A percentile compares a stretch with the other conserved stretches of the same genome.
phyloP scores from a whole-genome alignment of 2,797 vertebrate genomes.

The Scarus forsteni region DNA sequence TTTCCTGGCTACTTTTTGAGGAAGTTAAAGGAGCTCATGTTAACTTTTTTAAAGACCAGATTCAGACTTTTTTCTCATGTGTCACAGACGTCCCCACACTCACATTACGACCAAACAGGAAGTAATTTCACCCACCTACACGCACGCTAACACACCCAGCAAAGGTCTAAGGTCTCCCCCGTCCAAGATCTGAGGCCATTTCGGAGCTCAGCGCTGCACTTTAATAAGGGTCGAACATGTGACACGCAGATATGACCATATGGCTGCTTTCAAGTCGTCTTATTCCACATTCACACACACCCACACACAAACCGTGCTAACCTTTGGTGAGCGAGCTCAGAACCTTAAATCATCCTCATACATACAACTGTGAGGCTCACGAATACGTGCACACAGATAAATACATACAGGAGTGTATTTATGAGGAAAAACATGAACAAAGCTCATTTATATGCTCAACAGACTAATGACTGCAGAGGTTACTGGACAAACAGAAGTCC shows the following conservation, averaged over 20 bases:
- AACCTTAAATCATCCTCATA: slow-evolving; percentile 11
- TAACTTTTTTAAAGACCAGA: too few relatives aligned
- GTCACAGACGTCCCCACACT: too few relatives aligned
- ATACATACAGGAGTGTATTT: too few relatives aligned
- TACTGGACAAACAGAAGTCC: too few relatives aligned
- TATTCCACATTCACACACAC: slow-evolving; percentile 4
- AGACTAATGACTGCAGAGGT: too few relatives aligned
- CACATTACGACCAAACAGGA: too few relatives aligned
- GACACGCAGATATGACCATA: slow-evolving; percentile 46
- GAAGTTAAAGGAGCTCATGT: too few relatives aligned
- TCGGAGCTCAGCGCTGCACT: slow-evolving; percentile 61
- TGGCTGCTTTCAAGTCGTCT: slow-evolving; percentile 47
- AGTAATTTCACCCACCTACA: neutral
- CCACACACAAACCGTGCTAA: slow-evolving; percentile 7
- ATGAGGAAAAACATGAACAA: too few relatives aligned
- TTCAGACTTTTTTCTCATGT: too few relatives aligned
- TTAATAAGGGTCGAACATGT: slow-evolving; percentile 43
- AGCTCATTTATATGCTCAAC: too few relatives aligned
- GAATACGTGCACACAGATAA: neutral
- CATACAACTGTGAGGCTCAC: slow-evolving; percentile 1
- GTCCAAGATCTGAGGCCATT: slow-evolving; percentile 59
- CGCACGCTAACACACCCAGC: slow-evolving; percentile 6
- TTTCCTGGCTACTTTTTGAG: too few relatives aligned
- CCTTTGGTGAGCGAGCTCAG: neutral
- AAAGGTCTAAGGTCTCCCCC: slow-evolving; percentile 27